These are phyloP conservation scores for Hyposoter dolosus DNA, from an alignment of 2,888 invertebrate genomes.

Conservation along the genomic window DNA sequence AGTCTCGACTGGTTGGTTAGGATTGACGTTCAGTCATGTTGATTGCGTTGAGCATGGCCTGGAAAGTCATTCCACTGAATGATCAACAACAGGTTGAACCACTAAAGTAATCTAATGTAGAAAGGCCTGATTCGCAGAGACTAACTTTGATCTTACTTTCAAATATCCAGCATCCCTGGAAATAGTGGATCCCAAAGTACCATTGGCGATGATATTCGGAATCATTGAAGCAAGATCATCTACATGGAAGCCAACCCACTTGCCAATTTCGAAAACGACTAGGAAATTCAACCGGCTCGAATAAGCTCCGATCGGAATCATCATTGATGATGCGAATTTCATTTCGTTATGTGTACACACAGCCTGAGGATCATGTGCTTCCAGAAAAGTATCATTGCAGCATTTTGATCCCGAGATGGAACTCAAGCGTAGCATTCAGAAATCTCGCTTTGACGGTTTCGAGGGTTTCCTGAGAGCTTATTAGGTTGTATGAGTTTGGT, in stretches of 20 bases:
- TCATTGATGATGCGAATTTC: constrained; percentile 31
- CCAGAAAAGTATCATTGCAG: constrained; percentile 13
- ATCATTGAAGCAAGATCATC: neutral
- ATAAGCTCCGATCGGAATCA: constrained; percentile 27
- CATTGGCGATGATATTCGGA: neutral
- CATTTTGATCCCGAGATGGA: constrained; percentile 50
- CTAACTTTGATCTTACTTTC: neutral
- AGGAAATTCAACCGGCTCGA: neutral
- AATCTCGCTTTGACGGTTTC: constrained; percentile 63
- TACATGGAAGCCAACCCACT: neutral
- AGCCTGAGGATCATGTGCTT: neutral
- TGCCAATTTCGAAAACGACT: neutral
- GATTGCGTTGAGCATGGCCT: neutral
- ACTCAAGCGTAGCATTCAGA: constrained; percentile 56
- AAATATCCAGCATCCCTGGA: neutral
- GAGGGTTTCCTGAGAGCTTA: constrained; percentile 55
- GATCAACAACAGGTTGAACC: neutral
- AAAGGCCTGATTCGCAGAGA: neutral
- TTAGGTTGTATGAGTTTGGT: constrained; percentile 50
- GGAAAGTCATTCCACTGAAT: neutral
- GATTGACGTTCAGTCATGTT: neutral
- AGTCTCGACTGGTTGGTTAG: neutral
- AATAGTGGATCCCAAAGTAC: neutral
- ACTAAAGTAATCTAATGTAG: neutral
- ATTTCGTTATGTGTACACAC: constrained; percentile 55